Evolutionary conservation across 1,140 invertebrate genomes (phyloP), one percentile per base, ranked within the genome.

Genomic region (Reticulitermes speratus): DNA sequence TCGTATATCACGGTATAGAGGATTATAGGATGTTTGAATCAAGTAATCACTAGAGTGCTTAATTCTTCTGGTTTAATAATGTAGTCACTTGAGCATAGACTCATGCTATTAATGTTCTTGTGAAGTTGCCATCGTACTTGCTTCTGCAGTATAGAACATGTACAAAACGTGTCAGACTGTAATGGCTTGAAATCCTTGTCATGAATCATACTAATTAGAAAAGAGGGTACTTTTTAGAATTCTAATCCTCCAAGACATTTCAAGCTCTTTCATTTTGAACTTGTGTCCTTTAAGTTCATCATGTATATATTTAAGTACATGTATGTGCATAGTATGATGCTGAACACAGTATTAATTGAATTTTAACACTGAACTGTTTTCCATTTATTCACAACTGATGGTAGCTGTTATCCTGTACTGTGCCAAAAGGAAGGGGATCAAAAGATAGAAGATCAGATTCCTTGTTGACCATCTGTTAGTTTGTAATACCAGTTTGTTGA

Each of bases 81-180:
- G n/a, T 75, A 75, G 8, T 75, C 65, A 75, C 25, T 25, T 30
- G 65, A 75, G 65, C n/a, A 30, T 30, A 75, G 65, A 75, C 14
- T 75, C 65, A 75, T 75, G n/a, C 65, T 30, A 16, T 75, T 75
- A 75, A 75, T 75, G 65, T 75, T 25, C 65, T 75, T 75, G 65
- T 25, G n/a, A 75, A 75, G 65, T 75, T 75, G 65, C 65, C 65
- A 75, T 75, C n/a, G n/a, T 25, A 75, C n/a, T 75, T 12, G 65
- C 65, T 75, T 65, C 65, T 75, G n/a, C 65, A 75, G 65, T 75
- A 75, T 75, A 75, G 65, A n/a, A 75, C n/a, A 75, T 75, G 65
- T 75, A 75, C 65, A 30, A 75, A 75, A 75, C 8, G 65, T 75
- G 21, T 65, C 59, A n/a, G 6, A 75, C 65, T 75, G 5, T 75